These are phyloP conservation scores for Ambastaia sidthimunki DNA, from an alignment of 2,797 vertebrate species.

Conservation along the genomic window DNA sequence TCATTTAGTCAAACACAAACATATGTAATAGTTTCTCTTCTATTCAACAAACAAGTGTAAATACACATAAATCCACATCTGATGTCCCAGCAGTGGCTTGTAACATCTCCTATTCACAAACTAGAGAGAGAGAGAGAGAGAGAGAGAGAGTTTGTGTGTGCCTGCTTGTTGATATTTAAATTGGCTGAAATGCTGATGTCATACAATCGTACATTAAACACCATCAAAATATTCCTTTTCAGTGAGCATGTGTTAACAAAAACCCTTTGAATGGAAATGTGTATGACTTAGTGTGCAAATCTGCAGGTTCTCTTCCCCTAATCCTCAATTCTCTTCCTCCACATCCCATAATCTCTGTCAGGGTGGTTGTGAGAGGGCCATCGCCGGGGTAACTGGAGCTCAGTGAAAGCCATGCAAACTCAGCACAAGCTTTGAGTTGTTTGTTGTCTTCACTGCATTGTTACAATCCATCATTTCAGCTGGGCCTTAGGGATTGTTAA, in stretches of 20 bases:
- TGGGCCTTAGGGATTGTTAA: conserved; percentile 3
- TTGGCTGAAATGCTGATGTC: neutral
- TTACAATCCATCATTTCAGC: neutral
- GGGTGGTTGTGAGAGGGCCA: neutral
- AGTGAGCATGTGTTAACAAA: neutral
- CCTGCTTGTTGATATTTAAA: neutral
- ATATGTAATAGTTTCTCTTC: neutral
- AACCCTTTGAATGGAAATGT: neutral
- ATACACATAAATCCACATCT: neutral
- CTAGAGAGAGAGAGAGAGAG: too few species aligned
- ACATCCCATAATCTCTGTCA: conserved; percentile 27
- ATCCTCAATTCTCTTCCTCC: neutral
- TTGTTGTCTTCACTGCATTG: neutral
- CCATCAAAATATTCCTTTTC: neutral
- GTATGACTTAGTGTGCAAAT: neutral
- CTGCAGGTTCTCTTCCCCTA: conserved; percentile 12
- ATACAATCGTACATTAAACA: neutral
- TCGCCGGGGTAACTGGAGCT: conserved; percentile 11
- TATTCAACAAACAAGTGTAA: neutral
- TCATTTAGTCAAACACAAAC: neutral
- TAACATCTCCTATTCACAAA: neutral
- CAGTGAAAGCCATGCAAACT: conserved; percentile 38
- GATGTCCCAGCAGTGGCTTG: neutral
- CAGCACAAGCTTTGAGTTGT: conserved; percentile 27
- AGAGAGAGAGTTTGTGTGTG: neutral